Base-by-base conservation (phyloP, 2,888 invertebrate species). In the Pristionchus arcanus region DNA sequence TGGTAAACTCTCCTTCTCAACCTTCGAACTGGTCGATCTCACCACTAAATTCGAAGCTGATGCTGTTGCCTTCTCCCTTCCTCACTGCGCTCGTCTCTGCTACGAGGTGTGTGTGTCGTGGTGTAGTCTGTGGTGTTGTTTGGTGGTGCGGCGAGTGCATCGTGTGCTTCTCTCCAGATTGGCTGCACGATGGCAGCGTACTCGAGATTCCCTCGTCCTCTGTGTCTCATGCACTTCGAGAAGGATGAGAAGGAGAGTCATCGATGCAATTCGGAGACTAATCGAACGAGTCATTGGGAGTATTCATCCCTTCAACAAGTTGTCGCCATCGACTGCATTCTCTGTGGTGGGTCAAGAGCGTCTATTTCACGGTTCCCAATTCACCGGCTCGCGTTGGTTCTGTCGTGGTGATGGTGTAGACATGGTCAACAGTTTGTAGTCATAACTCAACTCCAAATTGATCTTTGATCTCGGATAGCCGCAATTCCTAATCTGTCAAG, bases 161-260 rank as follows among this genome's bases (percentile, higher is more conserved):
- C 28, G 87, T 87, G 74, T 68, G 16, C 42, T 34, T 87, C 34
- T 66, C 42, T 42, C 31, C 83, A 89, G 84, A 28, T 89, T 66
- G 84, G 86, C 13, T 85, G 90, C 37, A 31, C 85, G 42, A 34
- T 71, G 31, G 84, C 85, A 25, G 90, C 90, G 68, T 89, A 74
- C 90, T 85, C 77, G 28, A 92, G 94, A 63, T 95, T 95, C 92
- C 95, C 95, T n/a, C 93, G 94, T 84, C 93, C 94, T 59, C 92
- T 94, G 81, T 95, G 95, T 92, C 91, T 95, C 84, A 92, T 95
- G 92, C 91, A 92, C 91, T 93, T 92, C 89, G 90, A 91, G 68
- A 90, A 90, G 77, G 68, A 90, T 42, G 90, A 90, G 49, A 90
- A 89, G 42, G 87, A 84, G 77, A 81, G 81, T 81, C 87, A 83